These are phyloP conservation scores for Apostichopus leukothele DNA, from an alignment of 53 echinoderm and acorn worm genomes.

Conservation along the genomic window DNA sequence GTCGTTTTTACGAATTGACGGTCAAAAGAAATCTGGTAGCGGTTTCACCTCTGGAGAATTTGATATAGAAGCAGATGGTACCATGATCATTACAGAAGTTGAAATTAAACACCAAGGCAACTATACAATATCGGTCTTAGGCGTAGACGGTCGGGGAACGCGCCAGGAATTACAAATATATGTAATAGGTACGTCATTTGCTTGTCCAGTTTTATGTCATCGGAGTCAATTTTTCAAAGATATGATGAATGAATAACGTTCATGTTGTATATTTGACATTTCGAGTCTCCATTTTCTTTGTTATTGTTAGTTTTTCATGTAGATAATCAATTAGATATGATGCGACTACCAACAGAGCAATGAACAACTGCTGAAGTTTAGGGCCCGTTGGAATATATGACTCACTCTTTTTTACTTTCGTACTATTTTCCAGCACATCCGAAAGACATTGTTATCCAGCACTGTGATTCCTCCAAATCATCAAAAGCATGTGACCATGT, in stretches of 20 bases:
- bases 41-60: not conserved
- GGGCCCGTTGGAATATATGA: no score
- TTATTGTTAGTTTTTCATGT: no score
- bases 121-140: conserved; percentile 6
- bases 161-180: not conserved
- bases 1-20: conserved; percentile 28
- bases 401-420: no score
- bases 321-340: no score
- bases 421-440: not conserved
- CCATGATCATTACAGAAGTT: conserved; percentile 15
- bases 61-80: conserved; percentile 1
- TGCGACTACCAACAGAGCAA: no score
- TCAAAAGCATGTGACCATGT: not conserved
- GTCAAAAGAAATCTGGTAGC: not conserved
- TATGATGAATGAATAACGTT: no score
- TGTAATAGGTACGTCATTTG: not conserved
- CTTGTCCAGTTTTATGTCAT: no score
- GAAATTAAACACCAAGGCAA: not conserved
- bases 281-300: no score
- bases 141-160: not conserved
- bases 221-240: no score
- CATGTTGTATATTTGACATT: no score
- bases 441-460: not conserved
- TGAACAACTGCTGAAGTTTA: no score
- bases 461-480: not conserved